phyloP scores from a whole-genome alignment of 2,888 invertebrate genomes.

The Phengaris alcon region DNA sequence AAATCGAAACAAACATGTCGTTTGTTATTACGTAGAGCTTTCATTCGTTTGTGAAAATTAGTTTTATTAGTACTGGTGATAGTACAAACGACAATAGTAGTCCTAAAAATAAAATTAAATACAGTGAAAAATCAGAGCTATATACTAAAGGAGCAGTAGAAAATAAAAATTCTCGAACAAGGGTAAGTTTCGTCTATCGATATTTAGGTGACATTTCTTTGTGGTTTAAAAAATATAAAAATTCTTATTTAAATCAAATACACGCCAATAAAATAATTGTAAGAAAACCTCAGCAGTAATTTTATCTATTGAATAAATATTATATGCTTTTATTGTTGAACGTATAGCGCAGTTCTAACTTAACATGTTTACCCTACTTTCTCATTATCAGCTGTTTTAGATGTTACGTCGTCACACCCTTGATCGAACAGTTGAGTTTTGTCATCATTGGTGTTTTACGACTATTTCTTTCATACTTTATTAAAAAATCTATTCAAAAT shows the following conservation, averaged over 20 bases:
- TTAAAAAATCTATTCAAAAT: background rate
- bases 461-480: background rate
- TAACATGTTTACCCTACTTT: constrained; percentile 52
- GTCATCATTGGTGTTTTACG: constrained; percentile 37
- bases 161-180: constrained; percentile 41
- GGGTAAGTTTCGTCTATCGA: constrained; percentile 48
- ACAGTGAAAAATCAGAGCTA: constrained; percentile 14
- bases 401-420: constrained; percentile 59
- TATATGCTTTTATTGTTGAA: background rate
- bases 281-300: background rate
- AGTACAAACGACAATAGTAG: constrained; percentile 50
- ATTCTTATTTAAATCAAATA: background rate
- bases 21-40: constrained; percentile 19
- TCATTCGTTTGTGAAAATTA: constrained; percentile 43
- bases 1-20: constrained; percentile 27
- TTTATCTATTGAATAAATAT: background rate
- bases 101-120: constrained; percentile 39
- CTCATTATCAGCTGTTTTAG: constrained; percentile 59
- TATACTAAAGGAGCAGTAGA: background rate
- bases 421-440: constrained; percentile 56
- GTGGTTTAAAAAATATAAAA: constrained; percentile 30
- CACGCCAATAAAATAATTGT: background rate
- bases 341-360: constrained; percentile 41
- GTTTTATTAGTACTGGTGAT: constrained; percentile 49
- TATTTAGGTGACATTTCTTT: constrained; percentile 52